Base-by-base conservation (phyloP, 2,888 invertebrate genomes). In the Disparrhopalites patrizii region DNA sequence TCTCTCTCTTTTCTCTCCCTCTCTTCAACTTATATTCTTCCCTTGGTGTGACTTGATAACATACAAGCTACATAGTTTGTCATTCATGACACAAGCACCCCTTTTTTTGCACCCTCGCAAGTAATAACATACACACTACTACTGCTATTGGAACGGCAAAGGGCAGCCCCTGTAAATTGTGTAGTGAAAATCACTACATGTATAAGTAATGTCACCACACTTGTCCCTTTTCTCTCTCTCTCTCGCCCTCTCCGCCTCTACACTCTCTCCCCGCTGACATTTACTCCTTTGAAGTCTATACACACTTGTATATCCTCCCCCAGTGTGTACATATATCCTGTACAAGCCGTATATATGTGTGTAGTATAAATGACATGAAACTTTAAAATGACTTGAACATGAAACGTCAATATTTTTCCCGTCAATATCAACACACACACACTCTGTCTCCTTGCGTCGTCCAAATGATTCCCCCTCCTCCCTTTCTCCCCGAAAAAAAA, bases 371-470 rank as follows among this genome's bases (percentile, higher is more conserved):
- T n/a, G 15, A 10, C 30, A 28, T 52, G 54, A 62, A 62, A 63
- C 43, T 63, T 63, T 63, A 63, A 63, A 63, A 63, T 63, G 63
- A 55, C 63, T 63, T 23, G 43, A 43, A 63, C 55, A 63, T 63
- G 63, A 63, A 63, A 63, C 63, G 55, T 63, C 63, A 63, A 63
- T 63, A 63, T 63, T 63, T 63, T 63, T 43, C 63, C 43, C 55
- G 36, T 62, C 62, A 62, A 38, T 54, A 62, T 62, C 62, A 62
- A 63, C 63, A 40, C 38, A 36, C 33, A 40, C 2, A 33, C n/a
- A 58, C 40, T 33, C 20, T 36, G n/a, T 40, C 55, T 56, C 56
- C 47, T 18, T 10, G n/a, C n/a, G n/a, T n/a, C n/a, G n/a, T n/a
- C n/a, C n/a, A 40, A 55, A 55, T 63, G 56, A 63, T 56, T 63